Evolutionary conservation across 2,797 vertebrate genomes (phyloP).

Genomic region (Garrulus glandarius): DNA sequence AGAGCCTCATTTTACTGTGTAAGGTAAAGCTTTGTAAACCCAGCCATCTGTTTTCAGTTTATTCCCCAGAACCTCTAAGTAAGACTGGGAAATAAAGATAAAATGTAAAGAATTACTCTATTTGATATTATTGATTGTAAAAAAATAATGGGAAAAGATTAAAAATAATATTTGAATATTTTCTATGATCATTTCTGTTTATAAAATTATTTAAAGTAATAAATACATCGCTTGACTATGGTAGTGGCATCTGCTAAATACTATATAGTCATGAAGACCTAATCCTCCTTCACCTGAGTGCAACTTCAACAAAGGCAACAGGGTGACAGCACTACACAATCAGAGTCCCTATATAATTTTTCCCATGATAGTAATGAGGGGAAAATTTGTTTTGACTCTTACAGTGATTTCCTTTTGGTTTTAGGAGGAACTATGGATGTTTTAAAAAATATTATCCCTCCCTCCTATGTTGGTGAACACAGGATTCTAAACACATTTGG

Average conservation of each 20-base stretch:
- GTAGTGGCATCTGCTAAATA: background rate
- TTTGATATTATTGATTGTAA: background rate
- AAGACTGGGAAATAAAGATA: constrained; percentile 8
- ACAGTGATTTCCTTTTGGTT: background rate
- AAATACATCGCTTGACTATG: background rate
- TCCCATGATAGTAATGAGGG: background rate
- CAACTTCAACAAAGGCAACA: background rate
- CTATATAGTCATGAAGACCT: background rate
- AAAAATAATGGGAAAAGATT: background rate
- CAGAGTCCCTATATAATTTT: background rate
- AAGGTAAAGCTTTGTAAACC: constrained; percentile 66
- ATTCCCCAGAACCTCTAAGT: constrained; percentile 20
- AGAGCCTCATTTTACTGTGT: constrained; percentile 47
- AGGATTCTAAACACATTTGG: background rate
- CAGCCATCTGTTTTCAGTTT: constrained; percentile 66
- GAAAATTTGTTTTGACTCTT: background rate
- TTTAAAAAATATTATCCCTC: background rate
- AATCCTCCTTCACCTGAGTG: background rate
- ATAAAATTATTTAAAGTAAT: background rate
- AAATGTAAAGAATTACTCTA: background rate
- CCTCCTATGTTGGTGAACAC: background rate
- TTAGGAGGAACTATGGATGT: background rate
- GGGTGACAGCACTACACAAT: background rate
- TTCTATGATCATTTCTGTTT: background rate
- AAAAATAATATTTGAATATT: background rate